A percentile compares a stretch with the other conserved stretches of the same genome.
These are phyloP conservation scores for Oppia nitens DNA, from an alignment of 1,140 invertebrate species.

Conservation along the genomic window DNA sequence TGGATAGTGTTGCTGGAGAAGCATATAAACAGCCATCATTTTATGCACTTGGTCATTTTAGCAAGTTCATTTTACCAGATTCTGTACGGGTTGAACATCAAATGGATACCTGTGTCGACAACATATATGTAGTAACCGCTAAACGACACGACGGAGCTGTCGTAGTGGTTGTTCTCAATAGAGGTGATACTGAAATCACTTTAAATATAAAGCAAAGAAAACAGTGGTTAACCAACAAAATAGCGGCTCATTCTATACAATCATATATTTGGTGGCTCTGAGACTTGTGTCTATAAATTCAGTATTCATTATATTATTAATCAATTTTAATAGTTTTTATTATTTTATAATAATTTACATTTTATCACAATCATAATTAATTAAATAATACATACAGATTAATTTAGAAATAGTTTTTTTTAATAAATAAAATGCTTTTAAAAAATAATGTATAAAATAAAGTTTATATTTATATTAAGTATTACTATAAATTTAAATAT, in stretches of 20 bases:
- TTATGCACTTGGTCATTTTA: constrained; percentile 70
- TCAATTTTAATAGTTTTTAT: too few relatives aligned
- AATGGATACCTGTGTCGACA: constrained; percentile 21
- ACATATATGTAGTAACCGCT: constrained; percentile 39
- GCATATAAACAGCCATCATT: constrained; percentile 80
- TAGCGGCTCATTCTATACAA: constrained; percentile 25
- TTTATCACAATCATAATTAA: too few relatives aligned
- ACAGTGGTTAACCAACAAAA: constrained; percentile 23
- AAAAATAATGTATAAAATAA: too few relatives aligned
- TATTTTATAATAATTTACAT: too few relatives aligned
- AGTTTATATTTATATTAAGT: too few relatives aligned
- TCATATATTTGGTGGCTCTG: constrained; percentile 27
- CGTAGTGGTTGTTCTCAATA: constrained; percentile 43
- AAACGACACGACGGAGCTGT: constrained; percentile 37
- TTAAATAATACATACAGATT: too few relatives aligned
- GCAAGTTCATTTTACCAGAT: constrained; percentile 50
- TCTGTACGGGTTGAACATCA: constrained; percentile 33
- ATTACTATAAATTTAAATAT: too few relatives aligned
- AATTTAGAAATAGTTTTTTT: too few relatives aligned
- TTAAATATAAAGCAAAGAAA: constrained; percentile 23
- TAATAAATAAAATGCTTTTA: too few relatives aligned
- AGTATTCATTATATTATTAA: too few relatives aligned
- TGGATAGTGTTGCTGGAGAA: constrained; percentile 40
- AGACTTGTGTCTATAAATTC: too few relatives aligned
- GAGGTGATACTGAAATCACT: constrained; percentile 31